These are phyloP conservation scores for Pristionchus fissidentatus DNA, from an alignment of 2,888 invertebrate species.

Conservation along the genomic window DNA sequence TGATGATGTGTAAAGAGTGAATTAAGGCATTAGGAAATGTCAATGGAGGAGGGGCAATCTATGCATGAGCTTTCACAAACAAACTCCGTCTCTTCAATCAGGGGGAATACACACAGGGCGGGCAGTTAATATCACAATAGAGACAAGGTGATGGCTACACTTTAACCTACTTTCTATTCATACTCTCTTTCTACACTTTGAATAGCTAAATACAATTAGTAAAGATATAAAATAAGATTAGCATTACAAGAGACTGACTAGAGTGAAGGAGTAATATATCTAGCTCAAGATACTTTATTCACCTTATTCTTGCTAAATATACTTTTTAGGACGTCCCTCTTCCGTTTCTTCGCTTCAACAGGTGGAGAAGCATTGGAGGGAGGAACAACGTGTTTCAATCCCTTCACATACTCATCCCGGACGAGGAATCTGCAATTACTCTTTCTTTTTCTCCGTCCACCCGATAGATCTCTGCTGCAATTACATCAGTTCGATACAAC, in stretches of 20 bases:
- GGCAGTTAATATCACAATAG: background rate
- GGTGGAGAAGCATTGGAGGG: background rate
- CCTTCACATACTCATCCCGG: conserved; percentile 33
- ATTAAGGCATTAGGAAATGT: conserved; percentile 25
- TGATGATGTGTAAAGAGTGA: background rate
- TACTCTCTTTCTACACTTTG: background rate
- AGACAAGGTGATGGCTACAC: background rate
- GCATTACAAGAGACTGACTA: no score
- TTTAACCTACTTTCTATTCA: conserved; percentile 16
- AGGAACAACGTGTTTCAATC: background rate
- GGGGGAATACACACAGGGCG: background rate
- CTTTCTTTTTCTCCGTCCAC: background rate
- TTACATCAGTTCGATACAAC: background rate
- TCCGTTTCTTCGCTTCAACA: conserved; percentile 19
- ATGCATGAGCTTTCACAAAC: conserved; percentile 5
- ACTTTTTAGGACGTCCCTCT: conserved; percentile 30
- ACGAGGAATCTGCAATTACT: conserved; percentile 17
- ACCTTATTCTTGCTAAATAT: conserved; percentile 36
- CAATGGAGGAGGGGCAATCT: conserved; percentile 6
- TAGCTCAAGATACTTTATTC: background rate
- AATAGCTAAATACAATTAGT: background rate
- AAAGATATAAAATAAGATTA: no score
- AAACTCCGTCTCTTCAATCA: background rate
- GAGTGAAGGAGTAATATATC: background rate
- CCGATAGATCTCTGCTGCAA: background rate